phyloP scores from a whole-genome alignment of 2,888 invertebrate species.

The Boloria euphrosyne region DNA sequence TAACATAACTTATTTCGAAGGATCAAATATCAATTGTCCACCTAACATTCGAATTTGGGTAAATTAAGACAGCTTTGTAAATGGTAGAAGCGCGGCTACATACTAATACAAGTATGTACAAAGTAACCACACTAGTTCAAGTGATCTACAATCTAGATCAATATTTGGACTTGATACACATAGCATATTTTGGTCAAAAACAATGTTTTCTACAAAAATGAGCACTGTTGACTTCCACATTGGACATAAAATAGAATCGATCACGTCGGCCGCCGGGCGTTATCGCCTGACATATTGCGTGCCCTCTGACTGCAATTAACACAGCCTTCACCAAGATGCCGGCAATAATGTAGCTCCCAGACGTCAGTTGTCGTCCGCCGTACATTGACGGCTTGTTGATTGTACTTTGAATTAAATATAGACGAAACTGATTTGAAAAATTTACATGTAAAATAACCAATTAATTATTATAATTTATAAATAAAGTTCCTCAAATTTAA shows the following conservation, averaged over 20 bases:
- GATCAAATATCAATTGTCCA: too few species aligned
- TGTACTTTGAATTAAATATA: neutral
- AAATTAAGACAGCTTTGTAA: too few species aligned
- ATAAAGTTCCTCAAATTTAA: neutral
- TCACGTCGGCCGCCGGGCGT: slow-evolving; percentile 17
- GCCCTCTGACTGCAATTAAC: slow-evolving; percentile 64
- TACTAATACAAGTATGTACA: too few species aligned
- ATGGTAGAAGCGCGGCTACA: too few species aligned
- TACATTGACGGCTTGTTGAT: slow-evolving; percentile 18
- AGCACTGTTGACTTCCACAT: too few species aligned
- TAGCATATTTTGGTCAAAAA: slow-evolving; percentile 1
- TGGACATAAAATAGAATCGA: slow-evolving; percentile 9
- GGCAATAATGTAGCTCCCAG: neutral
- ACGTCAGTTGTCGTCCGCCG: neutral
- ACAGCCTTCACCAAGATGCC: slow-evolving; percentile 41
- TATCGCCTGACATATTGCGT: slow-evolving; percentile 48
- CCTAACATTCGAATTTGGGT: too few species aligned
- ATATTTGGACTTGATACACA: slow-evolving; percentile 11
- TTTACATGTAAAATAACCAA: neutral
- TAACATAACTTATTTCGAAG: too few species aligned
- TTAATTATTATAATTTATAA: too few species aligned
- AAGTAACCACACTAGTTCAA: too few species aligned
- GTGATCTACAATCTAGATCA: neutral
- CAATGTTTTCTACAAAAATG: too few species aligned
- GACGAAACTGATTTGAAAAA: neutral